Base-by-base conservation (phyloP, 2,888 invertebrate species). In the Ennomos fuscantarius region DNA sequence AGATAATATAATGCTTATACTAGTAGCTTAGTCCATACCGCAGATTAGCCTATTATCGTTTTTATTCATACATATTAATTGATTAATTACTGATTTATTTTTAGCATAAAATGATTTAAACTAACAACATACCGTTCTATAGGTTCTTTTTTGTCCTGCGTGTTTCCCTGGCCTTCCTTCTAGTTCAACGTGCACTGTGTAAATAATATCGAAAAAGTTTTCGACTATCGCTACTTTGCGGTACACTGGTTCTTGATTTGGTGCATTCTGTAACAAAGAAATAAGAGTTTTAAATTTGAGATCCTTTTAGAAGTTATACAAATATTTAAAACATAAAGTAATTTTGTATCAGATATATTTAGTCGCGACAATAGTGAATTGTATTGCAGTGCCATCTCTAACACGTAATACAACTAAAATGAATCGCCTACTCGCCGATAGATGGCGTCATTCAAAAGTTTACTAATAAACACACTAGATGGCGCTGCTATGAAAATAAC, bases 201-300 rank as follows among this genome's bases (percentile, higher is more conserved):
- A 98, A 79, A 99, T 99, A 66, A 99, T 99, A 82, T 98, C 97
- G 84, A 98, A 99, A 93, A 99, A 99, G 81, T 98, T 97, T 90
- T 99, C 99, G n/a, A 99, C 99, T 36, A 98, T 95, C 0, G 99
- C 98, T 44, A 99, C 99, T 83, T 97, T 96, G 78, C 98, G 95
- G 87, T 96, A 98, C 11, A 96, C 95, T 51, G 95, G 94, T 57
- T 95, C 95, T 63, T 95, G 95, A 72, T 87, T 94, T 42, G 93
- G 86, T 8, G 95, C 94, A 75, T 95, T 95, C 95, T 96, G 93
- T 36, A 94, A 94, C 82, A 85, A 89, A 76, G 71, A 65, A 73
- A 78, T 76, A 63, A 24, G 24, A 6, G 5, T 0, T 24, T 24
- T 24, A 24, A 24, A 24, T 24, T 24, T 24, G 3, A 24, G 24